These are phyloP conservation scores for Varanus salvator DNA, from an alignment of 2,113 vertebrate genomes.

Conservation along the genomic window DNA sequence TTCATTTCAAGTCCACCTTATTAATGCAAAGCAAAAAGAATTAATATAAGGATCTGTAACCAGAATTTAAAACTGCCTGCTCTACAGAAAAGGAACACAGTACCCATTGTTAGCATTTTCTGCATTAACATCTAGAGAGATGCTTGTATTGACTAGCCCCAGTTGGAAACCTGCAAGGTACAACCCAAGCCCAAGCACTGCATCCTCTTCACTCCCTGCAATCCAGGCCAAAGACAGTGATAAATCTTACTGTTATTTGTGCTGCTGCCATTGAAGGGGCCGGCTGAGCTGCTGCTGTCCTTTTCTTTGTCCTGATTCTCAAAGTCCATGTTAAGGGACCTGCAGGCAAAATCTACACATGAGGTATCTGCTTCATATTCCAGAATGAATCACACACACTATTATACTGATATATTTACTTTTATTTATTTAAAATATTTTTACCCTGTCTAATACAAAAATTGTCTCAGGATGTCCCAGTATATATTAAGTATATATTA, in stretches of 20 bases:
- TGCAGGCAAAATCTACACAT: slow-evolving; percentile 65
- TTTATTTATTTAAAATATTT: no score
- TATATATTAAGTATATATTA: no score
- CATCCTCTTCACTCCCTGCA: not conserved
- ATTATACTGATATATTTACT: no score
- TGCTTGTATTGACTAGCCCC: no score
- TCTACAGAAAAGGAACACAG: not conserved
- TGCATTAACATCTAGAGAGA: no score
- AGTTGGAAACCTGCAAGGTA: not conserved
- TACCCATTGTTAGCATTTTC: not conserved
- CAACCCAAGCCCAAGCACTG: no score
- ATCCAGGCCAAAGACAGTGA: not conserved
- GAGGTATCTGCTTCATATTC: slow-evolving; percentile 26
- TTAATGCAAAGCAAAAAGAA: not conserved
- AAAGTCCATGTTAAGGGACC: slow-evolving; percentile 99
- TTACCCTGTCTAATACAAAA: no score
- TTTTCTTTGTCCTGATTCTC: slow-evolving; percentile 99
- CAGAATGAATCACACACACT: not conserved
- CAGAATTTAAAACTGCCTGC: not conserved
- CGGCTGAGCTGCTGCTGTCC: slow-evolving; percentile 84
- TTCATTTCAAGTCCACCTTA: not conserved
- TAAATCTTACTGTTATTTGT: slow-evolving; percentile 93
- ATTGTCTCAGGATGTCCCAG: no score
- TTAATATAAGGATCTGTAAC: not conserved
- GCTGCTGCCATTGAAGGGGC: slow-evolving; percentile 90